These are phyloP conservation scores for Neolamprologus brichardi DNA, from an alignment of 2,113 vertebrate genomes.

Conservation along the genomic window DNA sequence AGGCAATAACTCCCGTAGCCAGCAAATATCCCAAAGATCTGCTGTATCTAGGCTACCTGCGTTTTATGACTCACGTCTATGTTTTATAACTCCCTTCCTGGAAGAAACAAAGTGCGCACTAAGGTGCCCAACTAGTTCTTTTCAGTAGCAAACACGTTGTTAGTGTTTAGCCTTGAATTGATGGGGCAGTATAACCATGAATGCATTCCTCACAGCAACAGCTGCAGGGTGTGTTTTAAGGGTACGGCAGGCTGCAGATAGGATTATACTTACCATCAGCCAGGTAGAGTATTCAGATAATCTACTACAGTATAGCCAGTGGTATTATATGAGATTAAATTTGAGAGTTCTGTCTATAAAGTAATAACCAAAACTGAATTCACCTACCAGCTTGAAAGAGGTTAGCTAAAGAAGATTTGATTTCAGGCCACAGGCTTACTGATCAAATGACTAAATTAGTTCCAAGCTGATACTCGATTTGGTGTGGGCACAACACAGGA, in stretches of 20 bases:
- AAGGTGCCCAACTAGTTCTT: background rate
- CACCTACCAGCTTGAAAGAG: background rate
- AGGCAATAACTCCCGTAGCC: slow-evolving; percentile 50
- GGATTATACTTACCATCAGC: background rate
- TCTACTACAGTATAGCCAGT: background rate
- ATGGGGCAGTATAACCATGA: background rate
- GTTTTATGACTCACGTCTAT: slow-evolving; percentile 40
- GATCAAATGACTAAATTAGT: background rate
- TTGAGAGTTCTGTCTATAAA: background rate
- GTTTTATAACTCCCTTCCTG: slow-evolving; percentile 30
- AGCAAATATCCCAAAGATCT: slow-evolving; percentile 46
- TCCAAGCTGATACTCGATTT: background rate
- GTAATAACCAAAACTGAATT: background rate
- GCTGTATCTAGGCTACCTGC: slow-evolving; percentile 27
- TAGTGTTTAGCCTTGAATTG: background rate
- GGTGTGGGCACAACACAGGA: background rate
- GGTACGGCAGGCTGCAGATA: background rate
- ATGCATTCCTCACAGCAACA: background rate
- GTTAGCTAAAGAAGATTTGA: background rate
- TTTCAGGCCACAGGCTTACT: background rate
- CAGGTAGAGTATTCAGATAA: background rate
- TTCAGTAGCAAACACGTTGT: background rate
- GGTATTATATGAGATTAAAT: background rate
- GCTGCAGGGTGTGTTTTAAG: background rate
- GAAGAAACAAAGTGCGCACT: background rate